phyloP scores from a whole-genome alignment of 1,140 invertebrate genomes.

The Euura lappo region DNA sequence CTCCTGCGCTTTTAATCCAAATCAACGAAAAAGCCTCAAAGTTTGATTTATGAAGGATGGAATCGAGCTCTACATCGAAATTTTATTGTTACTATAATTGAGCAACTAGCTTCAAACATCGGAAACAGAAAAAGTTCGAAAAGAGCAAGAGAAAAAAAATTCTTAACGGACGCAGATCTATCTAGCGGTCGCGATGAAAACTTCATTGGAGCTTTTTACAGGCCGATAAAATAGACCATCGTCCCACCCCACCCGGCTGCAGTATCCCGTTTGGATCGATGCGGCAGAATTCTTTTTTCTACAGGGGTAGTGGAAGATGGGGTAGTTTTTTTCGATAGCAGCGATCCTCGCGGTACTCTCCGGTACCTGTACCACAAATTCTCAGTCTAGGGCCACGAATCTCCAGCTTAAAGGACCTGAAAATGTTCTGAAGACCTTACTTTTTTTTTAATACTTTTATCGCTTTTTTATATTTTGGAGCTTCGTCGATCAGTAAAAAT shows the following conservation, averaged over 20 bases:
- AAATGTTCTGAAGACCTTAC: no score
- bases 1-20: constrained; percentile 12
- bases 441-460: no score
- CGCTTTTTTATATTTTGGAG: no score
- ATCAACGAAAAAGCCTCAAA: constrained; percentile 11
- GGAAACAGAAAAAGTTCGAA: no score
- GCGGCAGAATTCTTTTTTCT: constrained; percentile 49
- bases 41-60: no score
- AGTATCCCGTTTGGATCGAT: constrained; percentile 42
- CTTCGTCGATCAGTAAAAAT: no score
- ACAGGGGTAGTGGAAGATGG: constrained; percentile 28
- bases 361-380: neutral
- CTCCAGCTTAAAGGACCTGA: no score
- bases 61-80: no score
- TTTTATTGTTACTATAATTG: no score
- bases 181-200: constrained; percentile 45
- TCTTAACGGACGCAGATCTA: constrained; percentile 37
- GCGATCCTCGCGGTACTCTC: constrained; percentile 25
- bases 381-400: neutral
- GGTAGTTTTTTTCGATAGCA: constrained; percentile 41
- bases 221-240: constrained; percentile 51
- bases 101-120: neutral
- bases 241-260: constrained; percentile 9
- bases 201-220: constrained; percentile 10
- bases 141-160: neutral